Base-by-base conservation (phyloP, 2,797 vertebrate genomes). In the Ataeniobius toweri region DNA sequence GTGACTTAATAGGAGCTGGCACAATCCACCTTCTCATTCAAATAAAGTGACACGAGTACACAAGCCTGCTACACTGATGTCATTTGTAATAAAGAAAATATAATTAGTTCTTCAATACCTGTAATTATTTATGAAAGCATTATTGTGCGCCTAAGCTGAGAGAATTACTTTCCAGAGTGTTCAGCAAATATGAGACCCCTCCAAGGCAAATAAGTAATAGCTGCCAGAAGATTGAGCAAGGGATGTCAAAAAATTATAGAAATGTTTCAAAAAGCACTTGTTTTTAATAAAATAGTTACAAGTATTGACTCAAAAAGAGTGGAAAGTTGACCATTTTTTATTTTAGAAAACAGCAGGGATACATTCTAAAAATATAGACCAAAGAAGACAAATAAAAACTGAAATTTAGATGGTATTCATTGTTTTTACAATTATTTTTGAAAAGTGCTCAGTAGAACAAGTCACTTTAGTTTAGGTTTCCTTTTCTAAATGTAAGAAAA, bases 121-220 rank as follows among this genome's bases (percentile, higher is more conserved):
- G 80, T 88, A 89, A 92, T 91, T 89, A 92, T 89, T 88, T 80
- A 89, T 88, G 77, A 90, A 85, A 88, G 83, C 71, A 77, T 80
- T 80, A 71, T 87, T 83, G 73, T 82, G 46, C 75, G 81, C 80
- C 59, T 65, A 81, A 78, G 86, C 76, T 82, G 75, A 86, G 85
- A 85, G 67, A 90, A 88, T 88, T 86, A 82, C 55, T 84, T 86
- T 78, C 55, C 73, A 78, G 72, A 71, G 73, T 86, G 84, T 86
- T 87, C 80, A 78, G 74, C 78, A 81, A 77, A 78, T 72, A 73
- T 73, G 75, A 84, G 55, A 85, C 67, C 80, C 71, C 71, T 86
- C 61, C 39, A 67, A 86, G 74, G 83, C 44, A 80, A 79, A 89
- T 74, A 80, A 87, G 75, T 51, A 53, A 80, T 58, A 81, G 61